Base-by-base conservation (phyloP, 1,140 invertebrate species). In the Oryctes rhinoceros region DNA sequence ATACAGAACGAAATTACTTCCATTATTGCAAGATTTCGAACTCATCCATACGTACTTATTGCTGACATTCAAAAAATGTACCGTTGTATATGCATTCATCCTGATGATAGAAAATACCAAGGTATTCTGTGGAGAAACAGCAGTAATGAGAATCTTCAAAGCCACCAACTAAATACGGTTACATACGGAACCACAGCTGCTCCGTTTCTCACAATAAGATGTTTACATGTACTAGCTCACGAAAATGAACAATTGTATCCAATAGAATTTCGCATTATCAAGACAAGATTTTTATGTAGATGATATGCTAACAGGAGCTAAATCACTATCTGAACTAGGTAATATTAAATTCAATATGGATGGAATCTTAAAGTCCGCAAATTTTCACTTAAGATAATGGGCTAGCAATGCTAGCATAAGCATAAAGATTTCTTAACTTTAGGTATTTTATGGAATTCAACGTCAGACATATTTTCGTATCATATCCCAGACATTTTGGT, bases 11-110 rank as follows among this genome's bases (percentile, higher is more conserved):
- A 59, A 44, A 78, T 87, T 37, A 80, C 86, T 37, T 83, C 83
- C 53, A 83, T 89, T 62, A 37, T 90, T 10, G 79, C 89, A n/a
- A 84, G 88, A 76, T 89, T 88, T 84, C 78, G 89, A 79, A 80
- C 80, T 59, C 84, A 88, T 80, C 80, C 59, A 18, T 80, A 86
- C 62, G 86, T 86, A 18, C 80, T 90, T 15, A 37, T 80, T 30
- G 80, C 80, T 0, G 86, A 87, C 76, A 83, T 86, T 35, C 77
- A 67, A 47, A 86, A 88, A 80, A 88, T n/a, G n/a, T n/a, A n/a
- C n/a, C n/a, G n/a, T n/a, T 88, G 87, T 89, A 86, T 81, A 9
- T 71, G 81, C 10, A 78, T 89, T 0, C 78, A 81, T 59, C 30
- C 82, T 10, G 79, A 86, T 71, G 82, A 88, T 39, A 79, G 75